Base-by-base conservation (phyloP, 2,888 invertebrate species). In the Orthosia incerta region DNA sequence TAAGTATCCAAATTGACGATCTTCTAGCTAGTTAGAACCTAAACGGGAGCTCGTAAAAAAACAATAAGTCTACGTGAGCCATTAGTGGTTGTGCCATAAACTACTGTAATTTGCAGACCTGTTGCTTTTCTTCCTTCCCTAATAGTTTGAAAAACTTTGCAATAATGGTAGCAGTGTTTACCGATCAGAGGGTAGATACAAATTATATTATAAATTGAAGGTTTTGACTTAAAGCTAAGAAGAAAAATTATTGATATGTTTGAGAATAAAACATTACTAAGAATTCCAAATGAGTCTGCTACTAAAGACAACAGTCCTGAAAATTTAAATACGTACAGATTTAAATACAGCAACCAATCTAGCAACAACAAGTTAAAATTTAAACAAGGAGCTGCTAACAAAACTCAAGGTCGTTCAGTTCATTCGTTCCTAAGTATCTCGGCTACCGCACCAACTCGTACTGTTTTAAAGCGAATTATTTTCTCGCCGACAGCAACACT, bases 101-200 rank as follows among this genome's bases (percentile, higher is more conserved):
- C 71, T 20, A 39, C 23, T 65, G 74, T 80, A 80, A 85, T 82
- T 82, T 78, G 57, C 71, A 55, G 64, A 85, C 84, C 85, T 85
- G 85, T 84, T 85, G 85, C 80, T 65, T 57, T 59, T 64, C 63
- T 67, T 62, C 65, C 69, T 51, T 74, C 50, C 53, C 48, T 68
- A 74, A 71, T 74, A 65, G 63, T 31, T 57, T 67, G 66, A 53
- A 55, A 56, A 67, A 62, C 64, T 57, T 64, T 60, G n/a, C 48
- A 59, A 20, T 71, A 67, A 64, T 64, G 55, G 53, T 16, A n/a
- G 56, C 56, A 11, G 39, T 60, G 63, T 79, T 67, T 67, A 76
- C 71, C 16, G 55, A 76, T 79, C 26, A 13, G 46, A 20, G 26
- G 48, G 13, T 50, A 62, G 62, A n/a, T 53, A 59, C 48, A 63